phyloP scores from a whole-genome alignment of 2,797 vertebrate genomes.

The Rhinichthys osculus region DNA sequence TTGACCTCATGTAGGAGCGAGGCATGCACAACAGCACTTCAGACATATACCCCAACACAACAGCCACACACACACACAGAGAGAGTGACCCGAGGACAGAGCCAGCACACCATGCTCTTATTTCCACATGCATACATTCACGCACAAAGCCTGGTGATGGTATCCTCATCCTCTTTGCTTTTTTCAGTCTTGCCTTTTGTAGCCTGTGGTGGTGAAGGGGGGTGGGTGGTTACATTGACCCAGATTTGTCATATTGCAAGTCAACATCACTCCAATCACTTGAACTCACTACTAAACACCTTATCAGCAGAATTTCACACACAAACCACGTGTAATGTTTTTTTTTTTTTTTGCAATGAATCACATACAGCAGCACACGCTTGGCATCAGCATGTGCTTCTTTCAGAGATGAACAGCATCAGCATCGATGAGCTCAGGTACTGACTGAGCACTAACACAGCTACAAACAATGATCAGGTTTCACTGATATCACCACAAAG shows the following conservation, averaged over 20 bases:
- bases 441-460: slow-evolving; percentile 2
- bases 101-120: slow-evolving; percentile 68
- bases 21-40: slow-evolving; percentile 56
- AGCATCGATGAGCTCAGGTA: slow-evolving; percentile 28
- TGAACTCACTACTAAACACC: slow-evolving; percentile 63
- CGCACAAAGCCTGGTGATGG: slow-evolving; percentile 72
- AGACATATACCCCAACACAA: slow-evolving; percentile 47
- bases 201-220: slow-evolving; percentile 77
- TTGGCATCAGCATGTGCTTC: slow-evolving; percentile 30
- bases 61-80: slow-evolving; percentile 47
- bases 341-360: background rate
- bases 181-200: slow-evolving; percentile 75
- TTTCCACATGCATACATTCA: slow-evolving; percentile 76
- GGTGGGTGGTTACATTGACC: slow-evolving; percentile 82
- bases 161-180: slow-evolving; percentile 73
- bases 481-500: slow-evolving; percentile 23
- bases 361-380: slow-evolving; percentile 9
- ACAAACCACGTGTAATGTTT: slow-evolving; percentile 29
- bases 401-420: slow-evolving; percentile 22
- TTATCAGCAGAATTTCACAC: slow-evolving; percentile 46
- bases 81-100: slow-evolving; percentile 52
- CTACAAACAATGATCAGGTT: slow-evolving; percentile 42
- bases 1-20: slow-evolving; percentile 61
- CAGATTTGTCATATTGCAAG: slow-evolving; percentile 82
- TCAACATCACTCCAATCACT: slow-evolving; percentile 82